Base-by-base conservation (phyloP, 2,797 vertebrate genomes). In the Antrozous pallidus region DNA sequence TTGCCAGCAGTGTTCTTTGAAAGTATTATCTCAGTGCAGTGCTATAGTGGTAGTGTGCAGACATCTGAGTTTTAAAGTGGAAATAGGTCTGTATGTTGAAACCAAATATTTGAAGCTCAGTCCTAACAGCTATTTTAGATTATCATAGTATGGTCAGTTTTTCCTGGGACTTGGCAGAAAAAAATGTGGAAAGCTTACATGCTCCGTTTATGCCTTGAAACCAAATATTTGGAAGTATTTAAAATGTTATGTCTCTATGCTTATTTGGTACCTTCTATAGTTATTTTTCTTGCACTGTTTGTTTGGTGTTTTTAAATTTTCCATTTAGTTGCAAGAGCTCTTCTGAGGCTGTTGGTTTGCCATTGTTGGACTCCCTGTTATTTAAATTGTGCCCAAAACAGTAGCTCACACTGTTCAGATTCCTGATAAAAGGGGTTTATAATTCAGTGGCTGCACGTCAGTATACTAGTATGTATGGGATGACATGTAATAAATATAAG, bases 181-280 rank as follows among this genome's bases (percentile, higher is more conserved):
- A 94, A 95, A 88, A 93, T 95, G 90, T 91, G 90, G 74, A 93
- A 93, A 95, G 67, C 94, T 91, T 80, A 96, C 95, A 94, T 93
- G 93, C 82, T 96, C 78, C 93, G 90, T 96, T 96, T 95, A 95
- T 91, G 87, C 94, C 96, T 94, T 95, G 88, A 96, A 97, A 93
- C 88, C 90, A 97, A 97, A 95, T 96, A 96, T 93, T 96, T 96
- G 92, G 42, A 95, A 97, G 63, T 91, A 95, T 96, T 95, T 93
- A 87, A 90, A 95, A 93, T 92, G 75, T 92, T 97, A 86, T 71
- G 51, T 90, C 74, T 95, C 92, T 83, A 8, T 93, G 87, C 95
- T 94, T 94, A 86, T 84, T 96, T 96, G 92, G 74, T 93, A 87
- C 94, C 90, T 88, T 95, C 93, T 94, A 7, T 93, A 85, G 91